Conservation (phyloP, 2,888 invertebrate genomes). For the Ochlodes sylvanus region DNA sequence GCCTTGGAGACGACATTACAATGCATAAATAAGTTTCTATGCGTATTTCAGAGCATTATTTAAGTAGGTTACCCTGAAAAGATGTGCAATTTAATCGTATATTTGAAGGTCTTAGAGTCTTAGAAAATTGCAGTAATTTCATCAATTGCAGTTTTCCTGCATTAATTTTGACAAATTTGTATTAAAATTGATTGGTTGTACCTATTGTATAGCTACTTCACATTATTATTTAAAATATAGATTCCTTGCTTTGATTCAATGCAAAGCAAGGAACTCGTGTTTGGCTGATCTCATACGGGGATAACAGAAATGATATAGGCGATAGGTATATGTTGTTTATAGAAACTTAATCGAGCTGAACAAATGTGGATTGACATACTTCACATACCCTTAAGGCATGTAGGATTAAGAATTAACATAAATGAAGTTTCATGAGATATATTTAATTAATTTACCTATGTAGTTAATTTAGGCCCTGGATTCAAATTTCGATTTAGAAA, state of each 20-base stretch:
- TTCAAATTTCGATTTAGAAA: too few relatives aligned
- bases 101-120: neutral
- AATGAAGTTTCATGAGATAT: too few relatives aligned
- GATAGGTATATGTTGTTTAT: neutral
- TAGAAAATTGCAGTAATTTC: too few relatives aligned
- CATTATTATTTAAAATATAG: neutral
- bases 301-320: too few relatives aligned
- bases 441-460: too few relatives aligned
- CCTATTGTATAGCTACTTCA: too few relatives aligned
- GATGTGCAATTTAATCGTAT: neutral
- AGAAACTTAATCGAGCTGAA: neutral
- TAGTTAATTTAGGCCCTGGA: too few relatives aligned
- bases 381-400: neutral
- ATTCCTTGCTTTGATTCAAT: neutral
- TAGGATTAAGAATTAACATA: too few relatives aligned
- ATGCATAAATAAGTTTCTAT: constrained; percentile 5
- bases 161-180: too few relatives aligned
- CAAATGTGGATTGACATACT: neutral
- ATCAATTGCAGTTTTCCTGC: neutral
- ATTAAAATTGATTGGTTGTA: too few relatives aligned
- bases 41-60: constrained; percentile 14
- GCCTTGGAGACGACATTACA: constrained; percentile 10
- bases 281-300: too few relatives aligned
- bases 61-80: constrained; percentile 21
- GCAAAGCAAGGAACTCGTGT: neutral